These are phyloP conservation scores for Dunckerocampus dactyliophorus DNA, from an alignment of 2,113 vertebrate species.

Conservation along the genomic window DNA sequence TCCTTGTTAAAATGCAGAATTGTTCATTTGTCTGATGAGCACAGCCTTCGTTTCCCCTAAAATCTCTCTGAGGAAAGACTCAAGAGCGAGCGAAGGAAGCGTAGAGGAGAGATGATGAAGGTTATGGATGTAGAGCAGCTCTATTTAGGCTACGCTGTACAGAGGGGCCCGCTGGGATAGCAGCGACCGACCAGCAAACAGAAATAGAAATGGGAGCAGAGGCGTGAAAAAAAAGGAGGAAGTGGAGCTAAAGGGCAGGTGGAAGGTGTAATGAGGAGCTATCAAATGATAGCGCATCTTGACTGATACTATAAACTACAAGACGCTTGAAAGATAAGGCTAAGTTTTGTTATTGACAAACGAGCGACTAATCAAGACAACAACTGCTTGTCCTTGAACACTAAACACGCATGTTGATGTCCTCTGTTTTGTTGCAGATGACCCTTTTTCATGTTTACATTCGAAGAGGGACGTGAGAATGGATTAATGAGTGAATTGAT, in stretches of 20 bases:
- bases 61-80: too few species aligned
- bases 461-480: too few species aligned
- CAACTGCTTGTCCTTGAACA: too few species aligned
- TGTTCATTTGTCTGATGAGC: too few species aligned
- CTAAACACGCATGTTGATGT: too few species aligned
- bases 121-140: slow-evolving; percentile 69
- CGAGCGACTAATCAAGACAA: not conserved
- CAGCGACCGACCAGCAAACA: slow-evolving; percentile 52
- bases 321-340: not conserved
- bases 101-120: slow-evolving; percentile 52
- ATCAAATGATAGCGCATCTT: not conserved
- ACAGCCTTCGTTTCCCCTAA: too few species aligned
- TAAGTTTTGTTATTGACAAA: not conserved
- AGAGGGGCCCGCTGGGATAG: slow-evolving; percentile 54
- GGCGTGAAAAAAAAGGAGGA: slow-evolving; percentile 15
- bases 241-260: slow-evolving; percentile 27
- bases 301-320: not conserved
- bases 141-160: slow-evolving; percentile 66
- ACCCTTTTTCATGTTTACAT: too few species aligned
- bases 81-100: slow-evolving; percentile 29
- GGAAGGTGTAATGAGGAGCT: slow-evolving; percentile 24
- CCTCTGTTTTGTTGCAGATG: too few species aligned
- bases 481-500: too few species aligned
- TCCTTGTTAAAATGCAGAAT: too few species aligned
- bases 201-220: slow-evolving; percentile 70